phyloP scores from a whole-genome alignment of 2,113 vertebrate genomes.

The Ptychochromis oligacanthus region DNA sequence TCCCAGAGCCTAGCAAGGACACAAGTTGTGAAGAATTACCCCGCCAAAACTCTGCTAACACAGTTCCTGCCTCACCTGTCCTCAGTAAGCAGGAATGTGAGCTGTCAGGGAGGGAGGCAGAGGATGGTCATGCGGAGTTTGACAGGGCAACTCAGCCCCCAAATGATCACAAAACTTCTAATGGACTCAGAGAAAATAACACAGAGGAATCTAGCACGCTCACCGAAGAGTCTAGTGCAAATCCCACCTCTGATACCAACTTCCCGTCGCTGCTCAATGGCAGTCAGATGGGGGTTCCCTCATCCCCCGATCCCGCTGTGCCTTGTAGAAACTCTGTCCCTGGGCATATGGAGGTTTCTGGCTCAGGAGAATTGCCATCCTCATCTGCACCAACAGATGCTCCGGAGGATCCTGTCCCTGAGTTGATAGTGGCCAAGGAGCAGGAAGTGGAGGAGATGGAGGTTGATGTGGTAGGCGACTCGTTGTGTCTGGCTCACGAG shows the following conservation, averaged over 20 bases:
- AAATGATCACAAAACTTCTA: slow-evolving; percentile 86
- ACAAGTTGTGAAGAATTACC: slow-evolving; percentile 81
- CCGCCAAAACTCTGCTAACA: slow-evolving; percentile 83
- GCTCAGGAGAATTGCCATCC: slow-evolving; percentile 66
- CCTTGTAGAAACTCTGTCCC: slow-evolving; percentile 91
- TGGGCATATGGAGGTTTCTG: slow-evolving; percentile 78
- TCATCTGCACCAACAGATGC: slow-evolving; percentile 23
- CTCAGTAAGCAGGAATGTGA: slow-evolving; percentile 88
- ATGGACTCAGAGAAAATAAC: slow-evolving; percentile 87
- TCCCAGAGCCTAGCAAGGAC: slow-evolving; percentile 79
- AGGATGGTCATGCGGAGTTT: slow-evolving; percentile 79
- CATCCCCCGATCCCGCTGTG: slow-evolving; percentile 90
- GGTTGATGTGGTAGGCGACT: slow-evolving; percentile 90
- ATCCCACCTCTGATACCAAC: slow-evolving; percentile 79
- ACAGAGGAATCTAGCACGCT: slow-evolving; percentile 78
- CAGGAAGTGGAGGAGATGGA: slow-evolving; percentile 90
- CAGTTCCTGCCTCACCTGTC: slow-evolving; percentile 85
- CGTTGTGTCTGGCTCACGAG: slow-evolving; percentile 84
- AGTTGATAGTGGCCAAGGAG: slow-evolving; percentile 86
- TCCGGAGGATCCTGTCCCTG: slow-evolving; percentile 78
- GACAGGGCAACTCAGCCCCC: slow-evolving; percentile 76
- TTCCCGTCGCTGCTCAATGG: slow-evolving; percentile 84
- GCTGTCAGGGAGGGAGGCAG: slow-evolving; percentile 81
- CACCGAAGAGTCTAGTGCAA: slow-evolving; percentile 83
- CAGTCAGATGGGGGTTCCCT: slow-evolving; percentile 83